Evolutionary conservation across 2,888 invertebrate genomes (phyloP), one percentile per base, ranked within the genome.

Genomic region (Leistus spinibarbis): DNA sequence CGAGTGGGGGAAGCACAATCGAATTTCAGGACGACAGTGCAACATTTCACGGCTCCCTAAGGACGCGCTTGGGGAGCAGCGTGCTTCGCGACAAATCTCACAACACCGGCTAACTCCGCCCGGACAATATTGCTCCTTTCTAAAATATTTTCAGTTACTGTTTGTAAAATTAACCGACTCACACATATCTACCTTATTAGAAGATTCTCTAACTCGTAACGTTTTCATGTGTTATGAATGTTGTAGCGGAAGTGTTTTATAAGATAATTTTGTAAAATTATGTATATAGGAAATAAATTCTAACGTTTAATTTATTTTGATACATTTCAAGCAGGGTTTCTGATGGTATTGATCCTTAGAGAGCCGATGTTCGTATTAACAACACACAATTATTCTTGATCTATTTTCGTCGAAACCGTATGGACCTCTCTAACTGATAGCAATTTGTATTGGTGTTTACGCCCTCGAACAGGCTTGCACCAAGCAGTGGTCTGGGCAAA

Each of bases 1-100:
- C 24, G 13, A 5, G 22, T 56, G 66, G 67, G 74, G 74, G 66
- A 65, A 54, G 23, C 68, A 68, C 74, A 74, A 74, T 74, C 74
- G 74, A 74, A 68, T 74, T 74, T 74, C 40, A 53, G 62, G 20
- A 62, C 74, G 74, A 74, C 74, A 62, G 16, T 68, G 74, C 74
- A 66, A 74, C 74, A 74, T 68, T 68, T 74, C 60, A 62, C 63
- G 60, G 7, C 24, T 64, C 64, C 64, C 64, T 9, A 20, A 27
- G 64, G 64, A 23, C 13, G 10, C 5, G 9, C 16, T 17, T 24
- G 24, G 22, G 16, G n/a, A 16, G 13, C 64, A 20, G 20, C 53
- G 64, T 10, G n/a, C 7, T 16, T 17, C 62, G 10, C 23, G 24
- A 24, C 17, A 57, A 64, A 64, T 64, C 64, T 63, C 63, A 23